Evolutionary conservation across 1,140 invertebrate species (phyloP), one percentile per base, ranked within the genome.

Genomic region (Camponotus floridanus): DNA sequence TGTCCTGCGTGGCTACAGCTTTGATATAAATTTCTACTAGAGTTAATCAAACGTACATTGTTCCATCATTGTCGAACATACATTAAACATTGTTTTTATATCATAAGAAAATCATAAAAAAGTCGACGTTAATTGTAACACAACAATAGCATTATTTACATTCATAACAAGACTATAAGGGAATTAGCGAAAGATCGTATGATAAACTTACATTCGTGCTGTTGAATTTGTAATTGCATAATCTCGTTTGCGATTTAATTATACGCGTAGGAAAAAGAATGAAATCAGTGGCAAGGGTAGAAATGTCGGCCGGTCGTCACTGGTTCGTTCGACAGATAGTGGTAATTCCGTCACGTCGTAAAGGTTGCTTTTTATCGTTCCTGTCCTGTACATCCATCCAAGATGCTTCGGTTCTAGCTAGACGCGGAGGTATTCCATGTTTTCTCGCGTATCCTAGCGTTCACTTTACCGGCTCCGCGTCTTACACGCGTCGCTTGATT

Each of bases 311-410:
- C 67, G 62, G 68, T 79, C 70, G 70, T 73, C 78, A 59, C 81
- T 87, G 88, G 83, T 89, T 90, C 90, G 88, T 88, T 83, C 87
- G 84, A 59, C 74, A 87, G 88, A 93, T 91, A 87, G 88, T 86
- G 88, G 91, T 92, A 93, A 93, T 93, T 93, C 87, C 92, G 92
- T 92, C 91, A 92, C 89, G 87, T 90, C 91, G 90, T 93, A 93
- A 93, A 93, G 92, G 91, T 92, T 92, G 85, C 86, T 92, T 92
- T 92, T 93, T 92, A 93, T 93, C 91, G 92, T 87, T 67, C 71
- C 64, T 65, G 61, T 55, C 65, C 83, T 76, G 79, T 62, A 67
- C 81, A 64, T 65, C 83, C 70, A 91, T 91, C 73, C 86, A 64
- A 62, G 79, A 85, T 88, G 79, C 76, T 87, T 74, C 71, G 76